Percentiles rank a stretch among this genome's conserved stretches.
Conservation (phyloP, 1,140 invertebrate genomes). For the Conus ventricosus region DNA sequence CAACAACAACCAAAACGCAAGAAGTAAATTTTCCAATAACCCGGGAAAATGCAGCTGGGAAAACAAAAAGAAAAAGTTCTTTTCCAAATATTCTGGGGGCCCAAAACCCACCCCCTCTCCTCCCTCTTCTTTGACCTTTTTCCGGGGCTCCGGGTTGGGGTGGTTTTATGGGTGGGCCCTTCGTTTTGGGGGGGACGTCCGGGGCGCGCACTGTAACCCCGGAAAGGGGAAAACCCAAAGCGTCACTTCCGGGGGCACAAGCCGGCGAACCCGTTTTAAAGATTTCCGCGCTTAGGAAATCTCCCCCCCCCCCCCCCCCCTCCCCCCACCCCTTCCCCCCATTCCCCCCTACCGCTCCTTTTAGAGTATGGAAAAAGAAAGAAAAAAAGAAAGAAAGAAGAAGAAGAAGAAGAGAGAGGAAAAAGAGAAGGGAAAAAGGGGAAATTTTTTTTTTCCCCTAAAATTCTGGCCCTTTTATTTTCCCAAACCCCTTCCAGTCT, state of each 20-base stretch:
- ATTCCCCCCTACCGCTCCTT: background rate
- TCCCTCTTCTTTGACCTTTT: slow-evolving; percentile 18
- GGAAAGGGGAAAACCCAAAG: slow-evolving; percentile 16
- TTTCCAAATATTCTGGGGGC: background rate
- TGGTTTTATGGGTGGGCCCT: background rate
- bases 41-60: too few relatives aligned
- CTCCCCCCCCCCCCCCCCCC: background rate
- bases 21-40: too few relatives aligned
- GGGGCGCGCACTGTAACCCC: background rate
- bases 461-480: too few relatives aligned
- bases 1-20: too few relatives aligned
- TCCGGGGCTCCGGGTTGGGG: slow-evolving; percentile 19
- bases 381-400: too few relatives aligned
- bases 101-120: background rate
- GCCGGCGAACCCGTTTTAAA: background rate
- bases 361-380: too few relatives aligned
- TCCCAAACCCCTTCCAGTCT: too few relatives aligned
- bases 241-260: slow-evolving; percentile 19
- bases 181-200: background rate
- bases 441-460: too few relatives aligned
- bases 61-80: too few relatives aligned
- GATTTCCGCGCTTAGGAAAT: background rate
- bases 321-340: background rate
- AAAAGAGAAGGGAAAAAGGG: too few relatives aligned
- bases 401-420: too few relatives aligned